Conservation (phyloP, 1,140 invertebrate genomes). For the Aethina tumida region DNA sequence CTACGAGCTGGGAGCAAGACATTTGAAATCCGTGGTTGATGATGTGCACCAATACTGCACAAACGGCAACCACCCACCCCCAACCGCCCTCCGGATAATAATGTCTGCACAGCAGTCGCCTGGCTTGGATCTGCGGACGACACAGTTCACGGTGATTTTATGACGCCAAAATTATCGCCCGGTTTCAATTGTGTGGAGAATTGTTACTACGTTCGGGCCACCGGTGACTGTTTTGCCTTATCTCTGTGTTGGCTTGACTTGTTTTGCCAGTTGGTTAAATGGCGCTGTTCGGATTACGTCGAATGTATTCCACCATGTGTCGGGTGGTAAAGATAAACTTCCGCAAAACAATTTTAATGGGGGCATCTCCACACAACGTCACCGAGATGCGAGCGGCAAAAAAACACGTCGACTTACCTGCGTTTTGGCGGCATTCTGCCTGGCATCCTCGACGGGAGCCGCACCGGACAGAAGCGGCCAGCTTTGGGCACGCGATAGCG, state of each 20-base stretch:
- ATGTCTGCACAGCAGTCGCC: constrained; percentile 40
- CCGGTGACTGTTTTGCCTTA: constrained; percentile 5
- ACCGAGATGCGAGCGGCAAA: no score
- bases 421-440: constrained; percentile 19
- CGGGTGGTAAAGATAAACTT: no score
- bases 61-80: constrained; percentile 65
- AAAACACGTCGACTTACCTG: constrained; percentile 14
- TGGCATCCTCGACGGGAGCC: constrained; percentile 23
- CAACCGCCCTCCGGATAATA: constrained; percentile 74
- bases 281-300: no score
- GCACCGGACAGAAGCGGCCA: constrained; percentile 29
- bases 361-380: no score
- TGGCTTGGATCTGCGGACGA: constrained; percentile 26
- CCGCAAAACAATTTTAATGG: no score
- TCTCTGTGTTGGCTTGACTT: constrained; percentile 20
- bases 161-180: constrained; percentile 6
- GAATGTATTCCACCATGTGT: no score
- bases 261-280: no score
- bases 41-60: constrained; percentile 52
- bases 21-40: constrained; percentile 55
- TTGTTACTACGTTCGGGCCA: neutral
- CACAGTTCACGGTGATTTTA: constrained; percentile 5
- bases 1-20: constrained; percentile 42
- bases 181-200: constrained; percentile 11
- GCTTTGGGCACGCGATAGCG: constrained; percentile 31